phyloP scores from a whole-genome alignment of 1,140 invertebrate genomes.

The Idris sp. region DNA sequence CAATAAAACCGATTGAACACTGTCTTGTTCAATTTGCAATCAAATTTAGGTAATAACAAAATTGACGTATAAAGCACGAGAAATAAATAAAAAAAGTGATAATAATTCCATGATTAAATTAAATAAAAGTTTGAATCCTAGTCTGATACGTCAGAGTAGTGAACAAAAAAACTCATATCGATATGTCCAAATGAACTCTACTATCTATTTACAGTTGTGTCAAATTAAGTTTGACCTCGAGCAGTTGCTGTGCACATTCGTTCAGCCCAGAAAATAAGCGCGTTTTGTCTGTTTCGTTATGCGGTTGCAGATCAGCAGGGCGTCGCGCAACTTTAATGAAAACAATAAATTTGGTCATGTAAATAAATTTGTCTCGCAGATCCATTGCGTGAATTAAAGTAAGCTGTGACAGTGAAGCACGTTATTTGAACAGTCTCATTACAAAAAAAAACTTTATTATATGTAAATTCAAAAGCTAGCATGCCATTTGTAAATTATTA shows the following conservation, averaged over 20 bases:
- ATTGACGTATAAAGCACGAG: too few species aligned
- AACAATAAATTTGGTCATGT: slow-evolving; percentile 60
- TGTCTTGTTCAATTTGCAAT: too few species aligned
- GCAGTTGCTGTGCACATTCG: slow-evolving; percentile 15
- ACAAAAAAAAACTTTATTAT: slow-evolving; percentile 22
- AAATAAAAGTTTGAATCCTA: too few species aligned
- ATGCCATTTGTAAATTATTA: background rate
- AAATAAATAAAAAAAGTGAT: too few species aligned
- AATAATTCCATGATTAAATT: too few species aligned
- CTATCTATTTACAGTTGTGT: slow-evolving; percentile 26
- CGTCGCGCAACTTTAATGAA: slow-evolving; percentile 62
- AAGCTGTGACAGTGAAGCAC: slow-evolving; percentile 17
- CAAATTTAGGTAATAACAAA: too few species aligned
- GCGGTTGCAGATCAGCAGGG: slow-evolving; percentile 27
- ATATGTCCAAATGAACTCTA: slow-evolving; percentile 16
- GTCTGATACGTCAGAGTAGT: too few species aligned
- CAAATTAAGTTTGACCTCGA: slow-evolving; percentile 45
- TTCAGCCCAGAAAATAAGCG: slow-evolving; percentile 18
- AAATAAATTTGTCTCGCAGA: slow-evolving; percentile 60
- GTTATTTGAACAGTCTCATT: slow-evolving; percentile 16
- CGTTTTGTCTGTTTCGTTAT: slow-evolving; percentile 28
- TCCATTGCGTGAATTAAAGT: slow-evolving; percentile 30
- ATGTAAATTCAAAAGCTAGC: slow-evolving; percentile 5
- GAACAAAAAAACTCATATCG: slow-evolving; percentile 22
- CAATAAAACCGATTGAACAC: too few species aligned